Evolutionary conservation across 2,797 vertebrate species (phyloP), one percentile per base, ranked within the genome.

Genomic region (Gastrophryne carolinensis): DNA sequence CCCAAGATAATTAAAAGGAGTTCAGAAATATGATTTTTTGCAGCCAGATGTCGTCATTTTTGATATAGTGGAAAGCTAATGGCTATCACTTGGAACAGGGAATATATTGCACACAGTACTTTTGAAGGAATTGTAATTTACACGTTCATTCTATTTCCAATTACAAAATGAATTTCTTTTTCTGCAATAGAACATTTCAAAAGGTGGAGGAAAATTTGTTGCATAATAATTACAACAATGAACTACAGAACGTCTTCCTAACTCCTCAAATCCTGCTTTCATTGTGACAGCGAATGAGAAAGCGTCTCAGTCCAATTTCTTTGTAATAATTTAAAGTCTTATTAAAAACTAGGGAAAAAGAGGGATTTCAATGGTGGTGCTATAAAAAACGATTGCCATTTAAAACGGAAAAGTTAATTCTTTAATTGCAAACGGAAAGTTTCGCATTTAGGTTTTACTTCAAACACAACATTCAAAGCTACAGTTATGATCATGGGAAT

Each of bases 1-100:
- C 50, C 75, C 69, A 58, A 78, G 75, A 72, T 78, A 78, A 78
- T 78, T 78, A 78, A 78, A 78, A 49, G 50, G 68, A 78, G 68
- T 78, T 78, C 75, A 78, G 75, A 78, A 72, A 78, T 78, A 70
- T 72, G 75, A 72, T 78, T 72, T 39, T 47, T 41, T 37, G 44
- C 66, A 71, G 66, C 74, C 66, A 64, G 29, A 72, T 72, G 12
- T 30, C 65, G 68, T 78, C 75, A 78, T 47, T n/a, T 65, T 78
- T 78, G 75, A 78, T 78, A 78, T 78, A 78, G 67, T 78, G 67
- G 19, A 39, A 39, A 65, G 61, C 50, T 78, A 78, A 78, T 78
- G 75, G 75, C 63, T 58, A 30, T 77, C 74, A 32, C 47, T 50
- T 35, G 27, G 50, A 53, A 50, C 58, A 35, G 6, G 3, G 58